Conservation (phyloP, 2,797 vertebrate species). For the Monodelphis domestica region DNA sequence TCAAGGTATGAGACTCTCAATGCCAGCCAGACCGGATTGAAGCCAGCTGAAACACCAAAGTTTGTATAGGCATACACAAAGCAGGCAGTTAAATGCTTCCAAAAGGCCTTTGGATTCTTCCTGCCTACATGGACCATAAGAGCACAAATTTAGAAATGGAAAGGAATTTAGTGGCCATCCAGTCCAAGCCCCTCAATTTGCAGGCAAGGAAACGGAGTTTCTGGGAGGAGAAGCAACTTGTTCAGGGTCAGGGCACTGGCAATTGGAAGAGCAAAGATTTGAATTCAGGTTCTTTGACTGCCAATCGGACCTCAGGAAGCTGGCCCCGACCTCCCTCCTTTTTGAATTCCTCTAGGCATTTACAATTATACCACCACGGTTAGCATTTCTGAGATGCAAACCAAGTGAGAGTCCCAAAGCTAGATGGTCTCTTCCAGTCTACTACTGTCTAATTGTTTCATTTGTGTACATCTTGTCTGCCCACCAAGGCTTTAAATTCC, state of each 20-base stretch:
- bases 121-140: neutral
- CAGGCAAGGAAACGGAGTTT: neutral
- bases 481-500: neutral
- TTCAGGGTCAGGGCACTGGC: neutral
- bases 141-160: neutral
- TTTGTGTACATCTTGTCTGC: slow-evolving; percentile 33
- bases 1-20: slow-evolving; percentile 19
- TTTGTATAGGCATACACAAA: slow-evolving; percentile 18
- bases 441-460: neutral
- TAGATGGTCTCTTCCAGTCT: neutral
- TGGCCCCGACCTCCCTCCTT: slow-evolving; percentile 6
- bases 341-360: neutral
- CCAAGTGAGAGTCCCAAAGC: neutral
- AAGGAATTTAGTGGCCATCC: too few relatives aligned
- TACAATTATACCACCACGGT: neutral
- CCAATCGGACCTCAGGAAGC: neutral
- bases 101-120: neutral
- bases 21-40: neutral
- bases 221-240: neutral
- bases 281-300: neutral
- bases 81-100: neutral
- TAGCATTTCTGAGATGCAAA: neutral
- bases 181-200: neutral
- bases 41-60: slow-evolving; percentile 26
- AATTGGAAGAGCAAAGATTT: neutral